Base-by-base conservation (phyloP, 2,888 invertebrate genomes). In the Nymphalis polychloros region DNA sequence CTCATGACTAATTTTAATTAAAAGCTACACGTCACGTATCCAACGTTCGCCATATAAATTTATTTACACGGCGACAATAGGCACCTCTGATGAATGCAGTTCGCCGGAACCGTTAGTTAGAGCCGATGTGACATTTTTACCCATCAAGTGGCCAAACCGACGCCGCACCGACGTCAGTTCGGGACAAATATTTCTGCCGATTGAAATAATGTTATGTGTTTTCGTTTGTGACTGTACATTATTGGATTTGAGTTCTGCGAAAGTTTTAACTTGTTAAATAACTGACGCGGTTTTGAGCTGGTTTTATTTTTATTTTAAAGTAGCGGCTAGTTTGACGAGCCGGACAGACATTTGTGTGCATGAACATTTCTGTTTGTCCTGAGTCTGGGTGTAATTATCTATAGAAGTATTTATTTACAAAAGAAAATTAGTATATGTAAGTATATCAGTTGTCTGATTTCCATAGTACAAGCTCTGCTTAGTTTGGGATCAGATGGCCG, bases 111-210 rank as follows among this genome's bases (percentile, higher is more conserved):
- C 62, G 62, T 71, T 67, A 59, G 69, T 72, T 59, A 63, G 60
- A 7, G 52, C 16, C 41, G 48, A 53, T 65, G 63, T 64, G 50
- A 65, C 67, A 68, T 68, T 72, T 72, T 72, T 70, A 70, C 31
- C 72, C 65, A 65, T 72, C 65, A 61, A 47, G 72, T 46, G 65
- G 67, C 55, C 59, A 35, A 47, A 16, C 59, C 59, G 49, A 48
- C 49, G 59, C 47, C 46, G 64, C 47, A 61, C 57, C 57, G 35
- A 57, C n/a, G 31, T n/a, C 57, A 57, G 35, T 57, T 63, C 53
- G 63, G 65, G 65, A 65, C 62, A 65, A 69, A 69, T 66, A 63
- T 49, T 62, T 66, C 63, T 41, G 57, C 61, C 53, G 19, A 64
- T 72, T 64, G 67, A 72, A 64, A 67, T 67, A 63, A 71, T 66